Percentiles rank a stretch among this genome's conserved stretches.
Evolutionary conservation across 2,888 invertebrate genomes (phyloP).

Genomic region (Brachylomia viminalis): DNA sequence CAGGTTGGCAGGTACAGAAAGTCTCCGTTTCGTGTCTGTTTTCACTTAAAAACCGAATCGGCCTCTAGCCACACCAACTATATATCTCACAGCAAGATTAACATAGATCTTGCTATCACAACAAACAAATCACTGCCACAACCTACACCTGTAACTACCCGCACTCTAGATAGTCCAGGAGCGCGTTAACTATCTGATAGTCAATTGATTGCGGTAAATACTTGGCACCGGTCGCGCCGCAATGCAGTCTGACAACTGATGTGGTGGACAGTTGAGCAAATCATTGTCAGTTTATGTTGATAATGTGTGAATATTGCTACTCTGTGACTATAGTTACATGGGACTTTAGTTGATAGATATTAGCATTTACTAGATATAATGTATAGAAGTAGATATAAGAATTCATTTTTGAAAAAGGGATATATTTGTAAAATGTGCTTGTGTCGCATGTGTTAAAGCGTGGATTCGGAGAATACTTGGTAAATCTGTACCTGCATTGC

Average conservation of each 20-base stretch:
- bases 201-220: constrained; percentile 61
- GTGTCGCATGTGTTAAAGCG: too few species aligned
- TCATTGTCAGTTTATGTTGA: constrained; percentile 25
- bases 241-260: constrained; percentile 57
- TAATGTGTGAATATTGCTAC: constrained; percentile 5
- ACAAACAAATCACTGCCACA: constrained; percentile 12
- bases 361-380: too few species aligned
- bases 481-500: too few species aligned
- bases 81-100: not conserved
- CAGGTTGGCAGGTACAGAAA: not conserved
- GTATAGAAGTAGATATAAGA: too few species aligned
- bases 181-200: constrained; percentile 42
- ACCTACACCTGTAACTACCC: not conserved
- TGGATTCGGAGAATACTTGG: too few species aligned
- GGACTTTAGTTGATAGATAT: not conserved
- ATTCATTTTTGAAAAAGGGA: too few species aligned
- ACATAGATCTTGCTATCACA: not conserved
- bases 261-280: constrained; percentile 21
- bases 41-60: not conserved
- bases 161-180: constrained; percentile 10
- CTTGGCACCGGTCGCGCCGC: constrained; percentile 53
- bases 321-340: not conserved
- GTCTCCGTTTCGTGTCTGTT: not conserved
- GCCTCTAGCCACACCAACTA: not conserved
- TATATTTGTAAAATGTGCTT: too few species aligned